Conservation (phyloP, 1,140 invertebrate genomes). For the Atta cephalotes region DNA sequence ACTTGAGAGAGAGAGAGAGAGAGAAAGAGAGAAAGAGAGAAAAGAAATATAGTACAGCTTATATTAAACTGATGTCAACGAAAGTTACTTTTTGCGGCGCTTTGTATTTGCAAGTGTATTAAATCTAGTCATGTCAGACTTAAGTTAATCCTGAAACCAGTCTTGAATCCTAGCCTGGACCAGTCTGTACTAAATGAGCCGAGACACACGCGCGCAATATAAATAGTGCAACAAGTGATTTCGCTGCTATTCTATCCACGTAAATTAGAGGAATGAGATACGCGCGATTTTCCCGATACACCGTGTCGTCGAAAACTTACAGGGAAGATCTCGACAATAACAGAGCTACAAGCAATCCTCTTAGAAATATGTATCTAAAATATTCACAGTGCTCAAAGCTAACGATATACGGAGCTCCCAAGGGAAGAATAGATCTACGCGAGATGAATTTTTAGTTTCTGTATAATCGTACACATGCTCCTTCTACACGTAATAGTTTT, state of each 20-base stretch:
- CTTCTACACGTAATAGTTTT: neutral
- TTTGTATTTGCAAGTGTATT: slow-evolving; percentile 1
- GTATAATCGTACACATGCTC: neutral
- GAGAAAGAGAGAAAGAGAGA: neutral
- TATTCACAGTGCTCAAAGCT: slow-evolving; percentile 35
- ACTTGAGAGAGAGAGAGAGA: neutral
- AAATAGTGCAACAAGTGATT: slow-evolving; percentile 70
- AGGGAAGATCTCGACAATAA: slow-evolving; percentile 70
- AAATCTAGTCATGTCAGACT: neutral
- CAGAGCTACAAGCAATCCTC: slow-evolving; percentile 69
- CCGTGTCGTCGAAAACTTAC: slow-evolving; percentile 39
- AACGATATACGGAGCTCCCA: slow-evolving; percentile 20
- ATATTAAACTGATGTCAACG: neutral
- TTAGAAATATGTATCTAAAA: slow-evolving; percentile 49
- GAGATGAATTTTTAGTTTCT: slow-evolving; percentile 5
- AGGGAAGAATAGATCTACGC: slow-evolving; percentile 68
- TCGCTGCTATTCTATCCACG: slow-evolving; percentile 55
- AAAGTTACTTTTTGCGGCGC: slow-evolving; percentile 57
- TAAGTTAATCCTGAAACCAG: neutral
- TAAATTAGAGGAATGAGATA: slow-evolving; percentile 51
- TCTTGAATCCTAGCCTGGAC: neutral
- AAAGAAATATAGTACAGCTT: neutral
- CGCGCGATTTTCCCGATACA: slow-evolving; percentile 13
- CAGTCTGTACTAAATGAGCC: slow-evolving; percentile 37
- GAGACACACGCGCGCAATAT: slow-evolving; percentile 51